Base-by-base conservation (phyloP, 2,888 invertebrate species). In the Nymphalis polychloros region DNA sequence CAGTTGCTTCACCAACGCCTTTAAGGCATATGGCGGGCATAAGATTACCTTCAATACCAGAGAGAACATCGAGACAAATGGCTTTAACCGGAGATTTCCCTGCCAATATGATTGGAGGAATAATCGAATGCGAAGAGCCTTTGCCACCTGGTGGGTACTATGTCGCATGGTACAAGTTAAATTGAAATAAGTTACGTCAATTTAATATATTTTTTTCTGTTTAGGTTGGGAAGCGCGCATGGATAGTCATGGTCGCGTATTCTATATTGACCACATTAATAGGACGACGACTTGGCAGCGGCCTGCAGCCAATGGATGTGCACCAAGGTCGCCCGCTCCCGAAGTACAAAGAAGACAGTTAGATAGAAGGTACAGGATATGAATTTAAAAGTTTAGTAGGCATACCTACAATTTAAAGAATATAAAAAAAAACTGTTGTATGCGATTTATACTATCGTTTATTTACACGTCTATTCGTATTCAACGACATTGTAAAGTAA, bases 251-350 rank as follows among this genome's bases (percentile, higher is more conserved):
- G 99, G 99, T 0, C 94, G 99, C 49, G 97, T 98, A 67, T 99
- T 99, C 87, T 99, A 99, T 89, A 98, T 99, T 69, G 99, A 99
- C 90, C 99, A 99, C 84, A 94, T 97, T n/a, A 98, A 98, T 79
- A 94, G 98, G 48, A 98, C 97, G 7, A 99, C 99, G 2, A 98
- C 98, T 41, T 99, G 99, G 99, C 97, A 97, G 81, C 93, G 97
- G 70, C 98, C 98, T 0, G 94, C 94, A 0, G 89, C 92, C 27
- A 93, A 91, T 71, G 92, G 90, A 2, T 81, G 87, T 63, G 83
- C 90, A 23, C 89, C 92, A 0, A 81, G 92, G 57, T 90, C 93
- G 0, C 90, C 92, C 2, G 89, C 94, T 79, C 95, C 95, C 10
- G 94, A 95, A 75, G 93, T 96, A 73, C 96, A 96, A 80, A 87